phyloP scores from a whole-genome alignment of 2,888 invertebrate species.

The Bedellia somnulentella region DNA sequence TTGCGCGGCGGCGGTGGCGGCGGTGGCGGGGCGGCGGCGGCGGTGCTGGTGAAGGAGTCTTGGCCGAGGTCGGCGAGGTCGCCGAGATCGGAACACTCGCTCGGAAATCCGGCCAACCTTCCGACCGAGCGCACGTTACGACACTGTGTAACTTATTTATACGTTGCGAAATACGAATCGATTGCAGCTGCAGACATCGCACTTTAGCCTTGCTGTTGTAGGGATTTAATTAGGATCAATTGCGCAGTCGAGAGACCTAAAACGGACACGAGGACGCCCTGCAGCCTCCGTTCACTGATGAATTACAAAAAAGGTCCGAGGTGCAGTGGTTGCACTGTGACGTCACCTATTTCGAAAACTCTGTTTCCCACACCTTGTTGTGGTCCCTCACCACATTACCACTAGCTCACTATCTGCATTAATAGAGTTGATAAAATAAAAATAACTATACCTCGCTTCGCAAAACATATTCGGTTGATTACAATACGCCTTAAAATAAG shows the following conservation, averaged over 20 bases:
- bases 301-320: slow-evolving; percentile 38
- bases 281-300: slow-evolving; percentile 45
- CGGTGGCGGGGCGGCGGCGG: not conserved
- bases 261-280: slow-evolving; percentile 58
- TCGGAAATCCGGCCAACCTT: slow-evolving; percentile 63
- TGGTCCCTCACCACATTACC: not conserved
- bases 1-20: not conserved
- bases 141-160: slow-evolving; percentile 58
- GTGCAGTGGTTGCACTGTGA: slow-evolving; percentile 25
- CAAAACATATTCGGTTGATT: too few species aligned
- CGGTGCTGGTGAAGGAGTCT: not conserved
- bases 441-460: too few species aligned
- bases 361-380: slow-evolving; percentile 33
- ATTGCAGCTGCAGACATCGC: slow-evolving; percentile 59
- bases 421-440: too few species aligned
- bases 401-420: too few species aligned
- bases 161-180: slow-evolving; percentile 59
- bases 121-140: slow-evolving; percentile 45
- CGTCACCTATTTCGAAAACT: slow-evolving; percentile 39
- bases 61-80: slow-evolving; percentile 25
- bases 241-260: slow-evolving; percentile 45
- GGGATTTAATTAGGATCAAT: slow-evolving; percentile 61
- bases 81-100: slow-evolving; percentile 41
- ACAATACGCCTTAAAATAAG: too few species aligned
- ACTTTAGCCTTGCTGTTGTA: slow-evolving; percentile 53